These are phyloP conservation scores for Scaptodrosophila lebanonensis DNA, from an alignment of 1,140 invertebrate species.

Conservation along the genomic window DNA sequence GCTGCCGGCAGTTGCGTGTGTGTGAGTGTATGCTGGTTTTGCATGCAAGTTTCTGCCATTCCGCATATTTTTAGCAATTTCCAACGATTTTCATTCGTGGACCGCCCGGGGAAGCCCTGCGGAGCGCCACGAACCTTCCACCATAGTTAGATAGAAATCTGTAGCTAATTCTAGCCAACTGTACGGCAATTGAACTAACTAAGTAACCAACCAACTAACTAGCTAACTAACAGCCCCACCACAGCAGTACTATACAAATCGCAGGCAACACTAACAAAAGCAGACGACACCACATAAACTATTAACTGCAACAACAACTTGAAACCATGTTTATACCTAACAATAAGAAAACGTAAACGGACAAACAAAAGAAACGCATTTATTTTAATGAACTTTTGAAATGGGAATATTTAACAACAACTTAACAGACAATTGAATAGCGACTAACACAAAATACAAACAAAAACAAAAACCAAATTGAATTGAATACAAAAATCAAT, in stretches of 20 bases:
- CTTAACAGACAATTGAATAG: conserved; percentile 24
- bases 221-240: conserved; percentile 37
- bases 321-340: conserved; percentile 37
- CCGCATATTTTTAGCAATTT: conserved; percentile 40
- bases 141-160: conserved; percentile 43
- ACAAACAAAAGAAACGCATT: conserved; percentile 71
- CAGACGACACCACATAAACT: conserved; percentile 45
- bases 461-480: conserved; percentile 18
- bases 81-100: conserved; percentile 24
- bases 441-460: conserved; percentile 36
- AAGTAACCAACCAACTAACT: conserved; percentile 18
- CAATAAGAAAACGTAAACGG: conserved; percentile 36
- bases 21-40: conserved; percentile 21
- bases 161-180: conserved; percentile 33
- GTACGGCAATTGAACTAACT: conserved; percentile 23
- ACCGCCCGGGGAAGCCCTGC: not conserved
- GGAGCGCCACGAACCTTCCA: conserved; percentile 19
- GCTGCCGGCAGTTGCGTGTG: conserved; percentile 7
- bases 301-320: conserved; percentile 44
- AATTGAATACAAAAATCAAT: not conserved
- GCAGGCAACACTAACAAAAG: conserved; percentile 25
- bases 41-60: conserved; percentile 60
- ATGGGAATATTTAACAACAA: conserved; percentile 38
- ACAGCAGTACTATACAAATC: conserved; percentile 34
- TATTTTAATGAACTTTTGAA: conserved; percentile 72